phyloP scores from a whole-genome alignment of 2,113 vertebrate species.

The Melanerpes formicivorus region DNA sequence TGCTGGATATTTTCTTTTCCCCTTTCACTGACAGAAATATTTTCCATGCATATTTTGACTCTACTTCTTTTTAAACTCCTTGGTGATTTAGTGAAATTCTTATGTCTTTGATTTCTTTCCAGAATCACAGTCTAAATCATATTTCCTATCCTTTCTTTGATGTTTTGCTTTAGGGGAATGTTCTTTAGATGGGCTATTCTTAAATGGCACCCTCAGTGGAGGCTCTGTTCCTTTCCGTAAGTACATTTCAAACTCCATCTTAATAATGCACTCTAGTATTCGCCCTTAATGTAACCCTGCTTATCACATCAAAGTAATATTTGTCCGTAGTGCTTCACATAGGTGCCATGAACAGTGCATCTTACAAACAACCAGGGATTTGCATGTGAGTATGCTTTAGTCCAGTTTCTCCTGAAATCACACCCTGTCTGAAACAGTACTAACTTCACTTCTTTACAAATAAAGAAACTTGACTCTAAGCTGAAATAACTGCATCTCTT shows the following conservation, averaged over 20 bases:
- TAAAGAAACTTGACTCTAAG: neutral
- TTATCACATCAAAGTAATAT: constrained; percentile 23
- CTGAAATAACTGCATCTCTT: neutral
- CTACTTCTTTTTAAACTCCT: constrained; percentile 20
- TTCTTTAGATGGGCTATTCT: constrained; percentile 49
- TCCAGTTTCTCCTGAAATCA: neutral
- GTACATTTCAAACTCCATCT: constrained; percentile 13
- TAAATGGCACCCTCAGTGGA: constrained; percentile 36
- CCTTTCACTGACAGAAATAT: neutral
- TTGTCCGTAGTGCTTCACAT: neutral
- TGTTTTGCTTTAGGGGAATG: constrained; percentile 53
- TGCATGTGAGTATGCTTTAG: neutral
- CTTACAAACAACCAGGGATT: neutral
- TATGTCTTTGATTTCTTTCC: constrained; percentile 52
- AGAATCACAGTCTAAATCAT: constrained; percentile 14
- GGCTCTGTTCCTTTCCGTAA: neutral
- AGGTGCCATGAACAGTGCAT: neutral
- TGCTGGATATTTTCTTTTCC: neutral
- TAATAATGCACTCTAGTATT: neutral
- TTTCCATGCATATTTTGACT: constrained; percentile 2
- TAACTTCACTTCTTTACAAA: neutral
- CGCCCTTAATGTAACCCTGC: neutral
- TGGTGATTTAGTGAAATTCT: constrained; percentile 41
- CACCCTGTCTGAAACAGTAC: neutral
- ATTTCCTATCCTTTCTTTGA: constrained; percentile 54